Percentiles rank a stretch among this genome's conserved stretches.
phyloP scores from a whole-genome alignment of 2,797 vertebrate genomes.

The Calcarius lapponicus region DNA sequence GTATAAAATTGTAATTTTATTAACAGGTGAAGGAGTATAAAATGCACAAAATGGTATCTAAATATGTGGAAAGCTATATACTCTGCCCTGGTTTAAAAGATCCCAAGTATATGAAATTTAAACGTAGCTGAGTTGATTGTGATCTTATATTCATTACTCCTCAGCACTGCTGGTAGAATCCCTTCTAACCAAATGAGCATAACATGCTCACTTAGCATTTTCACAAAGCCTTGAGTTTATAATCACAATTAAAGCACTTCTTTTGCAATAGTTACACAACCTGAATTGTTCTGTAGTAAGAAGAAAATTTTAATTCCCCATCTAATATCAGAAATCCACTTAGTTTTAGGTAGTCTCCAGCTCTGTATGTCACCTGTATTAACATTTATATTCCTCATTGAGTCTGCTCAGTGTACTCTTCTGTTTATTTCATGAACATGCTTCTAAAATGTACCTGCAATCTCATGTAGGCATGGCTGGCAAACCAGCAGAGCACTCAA shows the following conservation, averaged over 20 bases:
- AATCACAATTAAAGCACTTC: slow-evolving; percentile 35
- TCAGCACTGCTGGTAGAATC: slow-evolving; percentile 46
- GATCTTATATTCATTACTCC: slow-evolving; percentile 56
- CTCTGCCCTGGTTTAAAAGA: slow-evolving; percentile 52
- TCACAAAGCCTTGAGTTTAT: slow-evolving; percentile 39
- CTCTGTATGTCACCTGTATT: slow-evolving; percentile 77
- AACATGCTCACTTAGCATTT: slow-evolving; percentile 44
- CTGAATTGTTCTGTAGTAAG: slow-evolving; percentile 59
- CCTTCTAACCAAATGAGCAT: not conserved
- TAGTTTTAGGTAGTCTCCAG: slow-evolving; percentile 82
- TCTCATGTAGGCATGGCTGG: slow-evolving; percentile 51
- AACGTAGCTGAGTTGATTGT: slow-evolving; percentile 43
- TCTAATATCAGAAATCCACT: slow-evolving; percentile 82
- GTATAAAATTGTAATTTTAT: slow-evolving; percentile 61
- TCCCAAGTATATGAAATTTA: slow-evolving; percentile 37
- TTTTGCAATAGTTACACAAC: slow-evolving; percentile 47
- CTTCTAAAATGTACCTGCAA: slow-evolving; percentile 49
- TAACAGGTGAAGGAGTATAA: slow-evolving; percentile 53
- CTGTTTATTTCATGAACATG: slow-evolving; percentile 59
- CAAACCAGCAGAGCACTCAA: slow-evolving; percentile 34
- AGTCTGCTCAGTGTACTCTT: slow-evolving; percentile 78
- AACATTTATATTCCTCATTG: slow-evolving; percentile 75
- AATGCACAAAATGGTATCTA: slow-evolving; percentile 51
- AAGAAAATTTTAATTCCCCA: slow-evolving; percentile 62
- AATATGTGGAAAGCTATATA: slow-evolving; percentile 9